These are phyloP conservation scores for Spea bombifrons DNA, from an alignment of 2,113 vertebrate species.

Conservation along the genomic window DNA sequence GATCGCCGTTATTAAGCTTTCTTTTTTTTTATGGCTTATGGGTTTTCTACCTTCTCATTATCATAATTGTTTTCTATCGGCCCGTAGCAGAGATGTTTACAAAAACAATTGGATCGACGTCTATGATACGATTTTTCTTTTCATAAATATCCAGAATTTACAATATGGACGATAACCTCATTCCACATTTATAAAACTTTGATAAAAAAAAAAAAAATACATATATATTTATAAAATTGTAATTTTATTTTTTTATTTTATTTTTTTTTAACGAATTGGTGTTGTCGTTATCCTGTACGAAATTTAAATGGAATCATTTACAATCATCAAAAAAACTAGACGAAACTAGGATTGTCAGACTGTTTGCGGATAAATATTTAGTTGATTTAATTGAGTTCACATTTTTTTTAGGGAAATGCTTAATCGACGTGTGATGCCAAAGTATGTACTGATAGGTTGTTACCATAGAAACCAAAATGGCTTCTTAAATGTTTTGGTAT, in stretches of 20 bases:
- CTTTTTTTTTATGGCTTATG: constrained; percentile 8
- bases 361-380: no score
- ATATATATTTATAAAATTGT: neutral
- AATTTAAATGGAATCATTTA: no score
- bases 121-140: constrained; percentile 34
- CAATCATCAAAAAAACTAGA: no score
- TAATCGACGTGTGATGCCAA: no score
- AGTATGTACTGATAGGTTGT: no score
- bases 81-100: constrained; percentile 16
- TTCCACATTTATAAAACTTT: constrained; percentile 25
- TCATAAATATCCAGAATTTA: constrained; percentile 6
- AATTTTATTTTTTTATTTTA: neutral
- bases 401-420: no score
- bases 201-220: neutral
- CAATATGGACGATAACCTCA: neutral
- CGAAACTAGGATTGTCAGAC: no score
- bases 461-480: no score
- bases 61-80: constrained; percentile 45
- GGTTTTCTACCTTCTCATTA: constrained; percentile 30
- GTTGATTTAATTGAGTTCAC: no score
- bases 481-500: no score
- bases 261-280: no score
- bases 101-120: constrained; percentile 34
- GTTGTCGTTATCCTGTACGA: no score
- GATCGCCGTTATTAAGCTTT: constrained; percentile 43